phyloP scores from a whole-genome alignment of 1,140 invertebrate species.

The Procambarus clarkii region DNA sequence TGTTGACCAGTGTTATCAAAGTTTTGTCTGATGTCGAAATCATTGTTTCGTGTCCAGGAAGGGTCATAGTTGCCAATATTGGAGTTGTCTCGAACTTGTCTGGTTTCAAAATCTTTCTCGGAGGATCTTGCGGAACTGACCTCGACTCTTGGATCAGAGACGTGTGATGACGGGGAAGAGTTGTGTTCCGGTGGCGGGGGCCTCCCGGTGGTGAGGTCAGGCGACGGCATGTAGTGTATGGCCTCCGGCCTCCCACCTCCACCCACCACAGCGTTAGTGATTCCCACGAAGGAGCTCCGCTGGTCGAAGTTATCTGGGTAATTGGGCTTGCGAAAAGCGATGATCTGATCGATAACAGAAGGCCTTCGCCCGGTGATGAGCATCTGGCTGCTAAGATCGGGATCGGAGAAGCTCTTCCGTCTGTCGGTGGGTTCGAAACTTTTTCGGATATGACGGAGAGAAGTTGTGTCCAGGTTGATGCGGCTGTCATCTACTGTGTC shows the following conservation, averaged over 20 bases:
- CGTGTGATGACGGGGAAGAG: not conserved
- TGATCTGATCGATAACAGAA: not conserved
- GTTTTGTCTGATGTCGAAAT: not conserved
- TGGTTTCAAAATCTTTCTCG: too few species aligned
- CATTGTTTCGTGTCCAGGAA: not conserved
- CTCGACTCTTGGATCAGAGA: too few species aligned
- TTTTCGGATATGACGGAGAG: not conserved
- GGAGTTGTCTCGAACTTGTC: not conserved
- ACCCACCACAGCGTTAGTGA: not conserved
- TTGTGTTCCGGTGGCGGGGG: not conserved
- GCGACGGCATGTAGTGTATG: constrained; percentile 14
- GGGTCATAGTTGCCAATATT: not conserved
- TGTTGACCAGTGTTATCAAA: not conserved
- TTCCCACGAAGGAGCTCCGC: not conserved
- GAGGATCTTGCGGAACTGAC: too few species aligned
- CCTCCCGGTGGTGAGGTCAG: constrained; percentile 16
- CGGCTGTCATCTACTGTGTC: not conserved
- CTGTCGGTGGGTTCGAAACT: not conserved
- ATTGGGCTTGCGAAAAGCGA: not conserved
- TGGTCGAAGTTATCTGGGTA: not conserved
- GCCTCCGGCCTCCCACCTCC: not conserved
- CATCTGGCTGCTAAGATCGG: not conserved
- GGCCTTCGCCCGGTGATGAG: not conserved
- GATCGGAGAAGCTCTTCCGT: not conserved
- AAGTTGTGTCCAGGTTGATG: not conserved